Evolutionary conservation across 2,888 invertebrate genomes (phyloP), one percentile per base, ranked within the genome.

Genomic region (Muscina levida): DNA sequence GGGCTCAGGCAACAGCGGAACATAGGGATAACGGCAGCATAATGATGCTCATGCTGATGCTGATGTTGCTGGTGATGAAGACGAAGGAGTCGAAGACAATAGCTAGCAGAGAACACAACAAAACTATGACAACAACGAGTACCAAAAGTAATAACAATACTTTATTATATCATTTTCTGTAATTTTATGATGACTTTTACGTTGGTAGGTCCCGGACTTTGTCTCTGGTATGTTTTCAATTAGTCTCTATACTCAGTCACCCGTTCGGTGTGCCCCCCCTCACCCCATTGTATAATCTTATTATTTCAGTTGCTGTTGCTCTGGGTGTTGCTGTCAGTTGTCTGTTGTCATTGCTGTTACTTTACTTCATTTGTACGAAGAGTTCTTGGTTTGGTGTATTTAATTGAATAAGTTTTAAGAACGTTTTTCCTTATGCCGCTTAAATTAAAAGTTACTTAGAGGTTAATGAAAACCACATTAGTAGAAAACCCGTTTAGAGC

Each of bases 371-470:
- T n/a, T 72, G 71, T 70, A 24, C 31, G 8, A 73, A 62, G 62
- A 39, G 62, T 42, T 22, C 22, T 62, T 19, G 67, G 80, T 73
- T 80, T 71, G 57, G 48, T 59, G 70, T 67, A 77, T 80, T 80
- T 80, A 80, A 80, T 80, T 80, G 77, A 80, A 80, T 80, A 77
- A 71, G 77, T 73, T 77, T 70, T 75, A 68, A 31, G n/a, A n/a
- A 73, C 53, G 53, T 68, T 65, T 44, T 66, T 67, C 31, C 77
- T 71, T 80, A 53, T 66, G 72, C 56, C 65, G 65, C 72, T 80
- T 77, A 80, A 76, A 80, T 80, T 76, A 80, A 80, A 80, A 80
- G 80, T 80, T 80, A 77, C 77, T 77, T 80, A 77, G 73, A 77
- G 77, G 80, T 80, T 80, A 80, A 80, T 73, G 73, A 73, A 68